A percentile compares a stretch with the other conserved stretches of the same genome.
These are phyloP conservation scores for Erpobdella octoculata DNA, from an alignment of 2,888 invertebrate genomes.

Conservation along the genomic window DNA sequence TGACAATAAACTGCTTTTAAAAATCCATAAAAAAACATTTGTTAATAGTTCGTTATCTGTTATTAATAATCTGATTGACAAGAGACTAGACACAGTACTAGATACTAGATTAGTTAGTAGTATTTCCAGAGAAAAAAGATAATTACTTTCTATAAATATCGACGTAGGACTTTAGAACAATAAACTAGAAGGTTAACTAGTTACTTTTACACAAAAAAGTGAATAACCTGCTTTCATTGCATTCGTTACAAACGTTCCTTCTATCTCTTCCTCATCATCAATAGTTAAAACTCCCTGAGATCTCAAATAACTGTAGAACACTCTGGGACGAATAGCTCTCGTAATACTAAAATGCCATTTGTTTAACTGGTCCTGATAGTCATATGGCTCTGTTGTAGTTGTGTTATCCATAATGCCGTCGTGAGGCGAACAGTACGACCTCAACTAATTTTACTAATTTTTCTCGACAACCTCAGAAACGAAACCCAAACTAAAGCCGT, in stretches of 20 bases:
- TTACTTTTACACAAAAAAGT: background rate
- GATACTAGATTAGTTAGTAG: no score
- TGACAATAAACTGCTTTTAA: no score
- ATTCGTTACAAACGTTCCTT: conserved; percentile 4
- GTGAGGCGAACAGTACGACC: background rate
- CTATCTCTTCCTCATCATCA: conserved; percentile 1
- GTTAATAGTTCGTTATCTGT: background rate
- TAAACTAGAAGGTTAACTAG: no score
- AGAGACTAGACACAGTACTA: no score
- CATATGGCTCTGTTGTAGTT: no score
- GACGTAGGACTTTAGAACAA: no score
- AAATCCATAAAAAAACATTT: no score
- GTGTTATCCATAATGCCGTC: no score
- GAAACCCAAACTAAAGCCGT: background rate
- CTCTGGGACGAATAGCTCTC: conserved; percentile 9
- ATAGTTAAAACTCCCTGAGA: background rate
- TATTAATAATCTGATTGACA: background rate
- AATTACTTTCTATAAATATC: no score
- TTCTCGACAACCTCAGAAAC: no score
- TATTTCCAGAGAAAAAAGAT: no score
- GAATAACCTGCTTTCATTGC: conserved; percentile 16
- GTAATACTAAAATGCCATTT: background rate
- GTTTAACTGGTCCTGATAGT: background rate
- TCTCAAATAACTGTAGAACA: conserved; percentile 10
- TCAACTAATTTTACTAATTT: no score